Evolutionary conservation across 2,888 invertebrate species (phyloP).

Genomic region (Meiosimyza platycephala): DNA sequence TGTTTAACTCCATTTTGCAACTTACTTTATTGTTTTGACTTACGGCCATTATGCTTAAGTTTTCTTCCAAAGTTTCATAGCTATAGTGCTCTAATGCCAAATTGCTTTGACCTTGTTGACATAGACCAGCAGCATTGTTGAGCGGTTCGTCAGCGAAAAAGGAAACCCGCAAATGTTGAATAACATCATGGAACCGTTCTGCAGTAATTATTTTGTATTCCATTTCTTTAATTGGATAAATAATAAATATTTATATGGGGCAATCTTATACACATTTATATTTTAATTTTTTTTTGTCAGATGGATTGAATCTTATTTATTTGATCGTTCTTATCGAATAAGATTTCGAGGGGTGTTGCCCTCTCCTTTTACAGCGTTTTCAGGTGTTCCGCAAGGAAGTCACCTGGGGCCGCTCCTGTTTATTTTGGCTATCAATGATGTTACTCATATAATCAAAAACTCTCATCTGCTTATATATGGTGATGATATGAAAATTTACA

Average conservation of each 20-base stretch:
- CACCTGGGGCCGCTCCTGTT: no score
- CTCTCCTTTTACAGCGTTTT: no score
- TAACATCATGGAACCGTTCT: constrained; percentile 71
- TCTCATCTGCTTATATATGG: no score
- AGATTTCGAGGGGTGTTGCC: no score
- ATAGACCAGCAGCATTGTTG: constrained; percentile 81
- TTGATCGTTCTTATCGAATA: no score
- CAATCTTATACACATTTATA: no score
- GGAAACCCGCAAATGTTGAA: constrained; percentile 77
- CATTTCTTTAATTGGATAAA: constrained; percentile 47
- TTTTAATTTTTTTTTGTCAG: no score
- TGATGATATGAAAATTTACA: no score
- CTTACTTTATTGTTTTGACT: constrained; percentile 73
- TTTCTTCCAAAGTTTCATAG: constrained; percentile 77
- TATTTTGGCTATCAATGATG: no score
- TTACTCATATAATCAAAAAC: no score
- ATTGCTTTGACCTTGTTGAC: constrained; percentile 76
- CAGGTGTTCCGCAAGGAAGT: no score
- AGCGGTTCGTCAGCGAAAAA: constrained; percentile 88
- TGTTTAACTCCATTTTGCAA: not conserved
- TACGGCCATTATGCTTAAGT: constrained; percentile 78
- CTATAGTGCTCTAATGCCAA: constrained; percentile 80
- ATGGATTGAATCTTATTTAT: no score
- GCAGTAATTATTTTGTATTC: constrained; percentile 61
- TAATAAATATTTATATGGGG: not conserved